Conservation (phyloP, 2,113 vertebrate species). For the Prionailurus viverrinus region DNA sequence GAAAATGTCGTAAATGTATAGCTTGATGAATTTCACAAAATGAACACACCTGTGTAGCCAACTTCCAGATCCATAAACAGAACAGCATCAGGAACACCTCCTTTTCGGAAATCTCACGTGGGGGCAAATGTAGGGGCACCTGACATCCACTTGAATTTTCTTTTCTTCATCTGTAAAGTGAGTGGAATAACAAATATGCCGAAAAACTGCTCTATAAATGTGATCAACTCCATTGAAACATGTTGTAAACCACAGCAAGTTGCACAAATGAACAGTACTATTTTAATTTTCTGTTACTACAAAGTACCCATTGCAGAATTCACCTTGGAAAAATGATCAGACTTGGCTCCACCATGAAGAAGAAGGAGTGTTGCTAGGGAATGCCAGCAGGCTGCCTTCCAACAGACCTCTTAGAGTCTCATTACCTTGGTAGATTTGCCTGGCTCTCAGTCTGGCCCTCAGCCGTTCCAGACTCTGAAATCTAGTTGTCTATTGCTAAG, state of each 20-base stretch:
- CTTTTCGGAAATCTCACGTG: neutral
- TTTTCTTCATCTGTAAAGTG: constrained; percentile 14
- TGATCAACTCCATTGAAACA: neutral
- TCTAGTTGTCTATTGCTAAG: constrained; percentile 35
- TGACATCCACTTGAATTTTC: neutral
- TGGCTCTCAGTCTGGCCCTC: neutral
- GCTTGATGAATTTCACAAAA: neutral
- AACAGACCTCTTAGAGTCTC: constrained; percentile 17
- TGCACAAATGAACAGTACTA: neutral
- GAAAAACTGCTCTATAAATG: neutral
- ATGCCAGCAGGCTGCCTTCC: constrained; percentile 43
- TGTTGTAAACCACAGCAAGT: neutral
- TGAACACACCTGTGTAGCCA: neutral
- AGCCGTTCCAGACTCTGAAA: neutral
- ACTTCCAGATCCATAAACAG: neutral
- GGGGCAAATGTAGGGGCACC: neutral
- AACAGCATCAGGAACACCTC: neutral
- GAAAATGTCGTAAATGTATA: neutral
- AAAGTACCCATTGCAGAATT: constrained; percentile 35
- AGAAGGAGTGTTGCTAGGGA: neutral
- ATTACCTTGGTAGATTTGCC: neutral
- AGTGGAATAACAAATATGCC: neutral
- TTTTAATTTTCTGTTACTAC: constrained; percentile 56
- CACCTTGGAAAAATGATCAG: constrained; percentile 58
- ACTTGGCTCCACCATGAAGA: neutral